These are phyloP conservation scores for Oceanodroma tethys DNA, from an alignment of 2,113 vertebrate genomes.

Conservation along the genomic window DNA sequence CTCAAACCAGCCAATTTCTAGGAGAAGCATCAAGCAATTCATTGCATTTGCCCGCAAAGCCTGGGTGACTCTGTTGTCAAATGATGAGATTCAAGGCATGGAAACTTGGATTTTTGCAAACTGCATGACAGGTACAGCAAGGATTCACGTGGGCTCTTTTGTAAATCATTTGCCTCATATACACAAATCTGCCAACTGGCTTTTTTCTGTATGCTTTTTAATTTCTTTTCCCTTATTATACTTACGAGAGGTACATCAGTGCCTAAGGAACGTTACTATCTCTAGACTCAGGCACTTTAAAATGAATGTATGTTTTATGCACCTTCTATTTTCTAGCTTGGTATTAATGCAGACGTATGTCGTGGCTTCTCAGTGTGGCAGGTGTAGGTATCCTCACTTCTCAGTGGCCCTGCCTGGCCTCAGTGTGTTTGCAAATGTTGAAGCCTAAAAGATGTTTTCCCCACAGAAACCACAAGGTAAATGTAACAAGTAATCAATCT, in stretches of 20 bases:
- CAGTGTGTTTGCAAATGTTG: slow-evolving; percentile 28
- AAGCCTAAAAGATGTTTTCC: slow-evolving; percentile 64
- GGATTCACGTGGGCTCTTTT: neutral
- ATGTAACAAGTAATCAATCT: slow-evolving; percentile 74
- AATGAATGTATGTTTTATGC: neutral
- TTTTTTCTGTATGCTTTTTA: neutral
- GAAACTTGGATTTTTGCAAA: neutral
- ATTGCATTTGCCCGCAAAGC: neutral
- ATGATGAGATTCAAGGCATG: neutral
- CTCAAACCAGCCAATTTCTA: neutral
- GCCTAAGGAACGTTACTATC: neutral
- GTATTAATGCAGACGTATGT: neutral
- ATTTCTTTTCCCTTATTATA: neutral
- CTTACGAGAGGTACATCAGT: neutral
- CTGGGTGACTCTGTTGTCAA: neutral
- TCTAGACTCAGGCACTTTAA: neutral
- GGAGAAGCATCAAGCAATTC: neutral
- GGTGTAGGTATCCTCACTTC: neutral
- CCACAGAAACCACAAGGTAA: slow-evolving; percentile 71
- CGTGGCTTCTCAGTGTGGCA: neutral
- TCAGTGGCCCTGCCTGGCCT: slow-evolving; percentile 24
- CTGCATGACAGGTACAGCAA: accelerated
- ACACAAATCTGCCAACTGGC: neutral
- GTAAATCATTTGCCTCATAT: neutral
- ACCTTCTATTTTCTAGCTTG: neutral